Evolutionary conservation across 2,888 invertebrate species (phyloP), one percentile per base, ranked within the genome.

Genomic region (Carabus problematicus): DNA sequence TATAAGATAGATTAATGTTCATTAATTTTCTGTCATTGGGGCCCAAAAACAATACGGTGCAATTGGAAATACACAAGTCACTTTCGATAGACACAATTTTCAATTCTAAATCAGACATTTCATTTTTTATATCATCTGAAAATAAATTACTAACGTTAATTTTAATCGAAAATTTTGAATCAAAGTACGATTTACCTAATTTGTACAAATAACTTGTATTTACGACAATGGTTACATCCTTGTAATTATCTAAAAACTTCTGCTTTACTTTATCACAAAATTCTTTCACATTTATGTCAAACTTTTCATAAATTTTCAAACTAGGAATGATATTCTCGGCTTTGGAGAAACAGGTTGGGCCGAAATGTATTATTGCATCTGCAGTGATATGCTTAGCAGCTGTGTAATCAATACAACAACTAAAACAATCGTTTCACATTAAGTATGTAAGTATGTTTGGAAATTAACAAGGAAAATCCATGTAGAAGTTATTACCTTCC

Each of bases 281-380:
- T 6, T 74, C 72, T 0, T 82, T 78, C 4, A 86, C 64, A 76
- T 91, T 83, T 8, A 95, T 75, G 0, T 83, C 73, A 43, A 81
- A 79, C 77, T 90, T 89, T 11, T 90, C 89, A 72, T 92, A 87
- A 43, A 95, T 85, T 73, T 89, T 90, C 62, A 90, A 85, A 3
- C 93, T 91, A 0, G 95, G 94, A 64, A 97, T 84, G 62, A 90
- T 86, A 39, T 85, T 78, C 0, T 83, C 84, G 11, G 91, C 89
- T 74, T 86, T 86, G 40, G 94, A 92, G 72, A 94, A 89, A 81
- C 98, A 98, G 0, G 92, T 88, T 76, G 90, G 91, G 0, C 98
- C 98, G 82, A 93, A 98, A 81, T 98, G 98, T 64, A 98, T 87
- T 1, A 98, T 84, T 40, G 91, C 90, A 81, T 97, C 93, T 0